Evolutionary conservation across 2,113 vertebrate species (phyloP).

Genomic region (Perca schrenkii): DNA sequence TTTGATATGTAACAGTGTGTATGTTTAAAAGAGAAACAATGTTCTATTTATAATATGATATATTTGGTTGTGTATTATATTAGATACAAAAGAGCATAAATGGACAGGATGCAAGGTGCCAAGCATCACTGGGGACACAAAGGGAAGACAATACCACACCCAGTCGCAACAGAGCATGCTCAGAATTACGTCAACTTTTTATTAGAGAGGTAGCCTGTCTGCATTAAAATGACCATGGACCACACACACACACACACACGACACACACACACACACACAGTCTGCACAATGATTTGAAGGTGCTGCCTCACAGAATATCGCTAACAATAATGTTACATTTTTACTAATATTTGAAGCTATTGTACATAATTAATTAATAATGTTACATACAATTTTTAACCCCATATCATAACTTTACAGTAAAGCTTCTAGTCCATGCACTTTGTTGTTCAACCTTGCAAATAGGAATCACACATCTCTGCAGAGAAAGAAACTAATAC

Average conservation of each 20-base stretch:
- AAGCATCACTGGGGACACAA: conserved; percentile 29
- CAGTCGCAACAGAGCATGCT: conserved; percentile 69
- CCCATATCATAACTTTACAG: neutral
- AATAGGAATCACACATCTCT: neutral
- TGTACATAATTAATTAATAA: no score
- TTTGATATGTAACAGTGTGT: neutral
- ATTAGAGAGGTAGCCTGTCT: conserved; percentile 34
- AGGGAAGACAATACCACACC: conserved; percentile 62
- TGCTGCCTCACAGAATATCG: neutral
- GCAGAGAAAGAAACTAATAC: neutral
- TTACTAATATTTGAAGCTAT: neutral
- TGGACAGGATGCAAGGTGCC: conserved; percentile 8
- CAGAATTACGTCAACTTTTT: conserved; percentile 71
- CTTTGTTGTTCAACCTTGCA: neutral
- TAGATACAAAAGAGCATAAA: neutral
- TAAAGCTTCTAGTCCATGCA: neutral
- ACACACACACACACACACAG: conserved; percentile 8
- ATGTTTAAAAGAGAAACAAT: conserved; percentile 9
- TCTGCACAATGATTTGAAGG: conserved; percentile 1
- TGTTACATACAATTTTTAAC: neutral
- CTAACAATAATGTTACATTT: neutral
- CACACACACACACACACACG: conserved; percentile 1
- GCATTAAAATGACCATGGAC: conserved; percentile 48
- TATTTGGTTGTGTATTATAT: neutral
- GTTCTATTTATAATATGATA: neutral